phyloP scores from a whole-genome alignment of 53 echinoderm and acorn worm genomes.

The Hippasteria phrygiana region DNA sequence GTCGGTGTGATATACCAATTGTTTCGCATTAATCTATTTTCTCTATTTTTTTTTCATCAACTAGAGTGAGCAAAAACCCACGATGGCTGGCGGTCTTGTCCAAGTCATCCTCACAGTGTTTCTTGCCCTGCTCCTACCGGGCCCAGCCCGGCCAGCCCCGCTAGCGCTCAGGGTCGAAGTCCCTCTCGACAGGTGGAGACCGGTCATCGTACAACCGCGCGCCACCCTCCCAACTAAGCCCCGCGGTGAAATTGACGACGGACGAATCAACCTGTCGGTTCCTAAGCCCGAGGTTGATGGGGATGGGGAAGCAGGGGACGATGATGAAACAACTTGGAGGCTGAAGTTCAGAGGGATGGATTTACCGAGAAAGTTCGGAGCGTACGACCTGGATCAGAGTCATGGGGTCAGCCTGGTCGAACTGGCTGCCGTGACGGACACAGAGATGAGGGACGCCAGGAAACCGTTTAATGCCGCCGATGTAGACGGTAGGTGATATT shows the following conservation, averaged over 20 bases:
- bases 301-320: background rate
- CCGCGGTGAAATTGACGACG: background rate
- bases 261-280: background rate
- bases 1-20: too few relatives aligned
- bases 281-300: background rate
- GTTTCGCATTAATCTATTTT: too few relatives aligned
- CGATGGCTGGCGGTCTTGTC: background rate
- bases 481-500: slow-evolving; percentile 41
- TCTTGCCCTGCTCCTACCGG: slow-evolving; percentile 16
- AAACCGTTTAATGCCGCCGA: slow-evolving; percentile 66
- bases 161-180: slow-evolving; percentile 39
- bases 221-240: background rate
- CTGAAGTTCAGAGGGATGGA: slow-evolving; percentile 36
- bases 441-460: slow-evolving; percentile 34
- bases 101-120: slow-evolving; percentile 21
- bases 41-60: background rate
- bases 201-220: background rate
- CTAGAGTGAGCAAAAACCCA: background rate
- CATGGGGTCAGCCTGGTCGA: slow-evolving; percentile 56
- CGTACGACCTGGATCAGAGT: slow-evolving; percentile 57
- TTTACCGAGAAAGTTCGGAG: slow-evolving; percentile 45
- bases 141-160: slow-evolving; percentile 26
- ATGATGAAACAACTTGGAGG: background rate
- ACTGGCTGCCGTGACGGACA: slow-evolving; percentile 57
- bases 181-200: slow-evolving; percentile 25